Base-by-base conservation (phyloP, 2,888 invertebrate genomes). In the Aethes cnicana region DNA sequence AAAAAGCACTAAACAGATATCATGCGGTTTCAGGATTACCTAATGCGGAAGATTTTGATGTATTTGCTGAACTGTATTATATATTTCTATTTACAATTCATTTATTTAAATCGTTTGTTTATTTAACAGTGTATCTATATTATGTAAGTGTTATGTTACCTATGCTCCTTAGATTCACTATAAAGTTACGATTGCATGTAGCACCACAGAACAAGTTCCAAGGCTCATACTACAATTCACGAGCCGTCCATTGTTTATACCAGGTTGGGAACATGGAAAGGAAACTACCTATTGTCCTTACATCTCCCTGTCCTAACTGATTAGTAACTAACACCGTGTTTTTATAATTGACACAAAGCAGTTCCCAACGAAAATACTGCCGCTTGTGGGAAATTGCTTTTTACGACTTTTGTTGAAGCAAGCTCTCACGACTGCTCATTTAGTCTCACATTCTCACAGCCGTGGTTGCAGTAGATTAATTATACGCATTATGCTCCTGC, bases 221-320 rank as follows among this genome's bases (percentile, higher is more conserved):
- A n/a, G n/a, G n/a, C n/a, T n/a, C n/a, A n/a, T n/a, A n/a, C n/a
- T n/a, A n/a, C 46, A 53, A 52, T 58, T 66, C 67, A 64, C 63
- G 65, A 56, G 53, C n/a, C n/a, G 55, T 36, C 62, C 60, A 75
- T 79, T 79, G 75, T 79, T 26, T 39, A 26, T n/a, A 47, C 52
- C 58, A 61, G 60, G 67, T 68, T 75, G 76, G 67, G 73, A 79
- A 81, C 70, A 67, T 70, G 65, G 67, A 64, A 74, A 67, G 59
- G 69, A 72, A 79, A 72, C 74, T 72, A 65, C 71, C 73, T 63
- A 84, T 84, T 82, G 84, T 84, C 81, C 78, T 80, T 78, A 72
- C 66, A 75, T 72, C 70, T 70, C 56, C 63, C 65, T 72, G 74
- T 77, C 77, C 77, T 82, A 77, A 71, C 77, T 78, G 77, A 85